A percentile compares a stretch with the other conserved stretches of the same genome.
phyloP scores from a whole-genome alignment of 2,888 invertebrate genomes.

The Smittia sp. region DNA sequence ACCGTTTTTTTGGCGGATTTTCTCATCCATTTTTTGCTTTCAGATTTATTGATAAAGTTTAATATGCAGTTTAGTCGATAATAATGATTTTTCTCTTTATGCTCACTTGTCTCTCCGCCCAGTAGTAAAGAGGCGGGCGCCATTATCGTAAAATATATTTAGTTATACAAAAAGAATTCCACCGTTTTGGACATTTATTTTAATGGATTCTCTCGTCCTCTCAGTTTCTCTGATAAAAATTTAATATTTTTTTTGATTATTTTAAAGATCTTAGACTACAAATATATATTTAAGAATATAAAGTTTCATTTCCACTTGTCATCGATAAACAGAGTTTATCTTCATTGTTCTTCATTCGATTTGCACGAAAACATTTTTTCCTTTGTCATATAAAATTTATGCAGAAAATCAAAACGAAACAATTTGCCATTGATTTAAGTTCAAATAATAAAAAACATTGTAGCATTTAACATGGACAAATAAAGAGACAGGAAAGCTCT shows the following conservation, averaged over 20 bases:
- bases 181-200: constrained; percentile 16
- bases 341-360: constrained; percentile 17
- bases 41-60: constrained; percentile 19
- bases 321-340: not conserved
- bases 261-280: constrained; percentile 14
- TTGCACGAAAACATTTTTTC: not conserved
- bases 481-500: too few species aligned
- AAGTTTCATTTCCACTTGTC: not conserved
- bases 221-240: constrained; percentile 9
- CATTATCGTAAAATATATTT: constrained; percentile 22
- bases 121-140: not conserved
- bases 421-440: not conserved
- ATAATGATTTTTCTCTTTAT: constrained; percentile 15
- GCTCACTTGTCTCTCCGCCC: not conserved
- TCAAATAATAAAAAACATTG: too few species aligned
- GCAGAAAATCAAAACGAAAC: constrained; percentile 6
- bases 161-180: not conserved
- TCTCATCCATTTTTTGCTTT: constrained; percentile 19
- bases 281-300: constrained; percentile 23
- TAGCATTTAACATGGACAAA: too few species aligned
- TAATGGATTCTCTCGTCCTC: not conserved
- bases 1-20: constrained; percentile 9
- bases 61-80: constrained; percentile 15
- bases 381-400: not conserved
- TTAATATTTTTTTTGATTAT: constrained; percentile 17